Conservation (phyloP, 2,797 vertebrate genomes). For the Xenops minutus region DNA sequence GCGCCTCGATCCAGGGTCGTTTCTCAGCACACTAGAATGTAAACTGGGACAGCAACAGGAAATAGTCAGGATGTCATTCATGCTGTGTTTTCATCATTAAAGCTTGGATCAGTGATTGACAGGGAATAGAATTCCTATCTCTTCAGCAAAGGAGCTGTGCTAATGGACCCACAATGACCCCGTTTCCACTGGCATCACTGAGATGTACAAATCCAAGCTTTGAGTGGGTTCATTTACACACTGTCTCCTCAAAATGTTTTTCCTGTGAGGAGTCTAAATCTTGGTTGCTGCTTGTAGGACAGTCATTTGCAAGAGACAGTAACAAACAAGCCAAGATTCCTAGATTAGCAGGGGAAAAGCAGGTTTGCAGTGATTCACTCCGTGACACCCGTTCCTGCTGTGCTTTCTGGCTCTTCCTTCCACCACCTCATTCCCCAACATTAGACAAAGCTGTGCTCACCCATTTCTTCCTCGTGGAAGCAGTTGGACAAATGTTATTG, state of each 20-base stretch:
- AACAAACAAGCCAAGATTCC: not conserved
- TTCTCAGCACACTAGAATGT: slow-evolving; percentile 87
- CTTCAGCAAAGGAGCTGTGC: not conserved
- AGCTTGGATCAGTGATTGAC: not conserved
- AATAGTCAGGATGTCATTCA: not conserved
- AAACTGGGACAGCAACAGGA: slow-evolving; percentile 76
- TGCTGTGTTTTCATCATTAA: not conserved
- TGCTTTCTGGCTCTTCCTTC: not conserved
- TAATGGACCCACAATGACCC: not conserved
- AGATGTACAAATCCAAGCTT: not conserved
- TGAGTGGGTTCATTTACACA: not conserved
- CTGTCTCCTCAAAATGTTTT: not conserved
- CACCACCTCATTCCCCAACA: not conserved
- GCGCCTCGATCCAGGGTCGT: slow-evolving; percentile 79
- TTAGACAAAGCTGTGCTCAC: not conserved
- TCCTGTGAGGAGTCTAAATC: not conserved
- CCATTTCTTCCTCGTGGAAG: slow-evolving; percentile 41
- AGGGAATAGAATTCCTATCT: not conserved
- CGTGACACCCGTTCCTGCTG: not conserved
- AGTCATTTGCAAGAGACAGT: not conserved
- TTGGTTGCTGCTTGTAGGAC: not conserved
- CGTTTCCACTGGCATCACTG: not conserved
- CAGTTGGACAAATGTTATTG: slow-evolving; percentile 27
- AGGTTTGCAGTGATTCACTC: not conserved
- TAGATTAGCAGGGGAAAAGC: not conserved